Evolutionary conservation across 2,113 vertebrate species (phyloP), one percentile per base, ranked within the genome.

Genomic region (Varanus komodoensis): DNA sequence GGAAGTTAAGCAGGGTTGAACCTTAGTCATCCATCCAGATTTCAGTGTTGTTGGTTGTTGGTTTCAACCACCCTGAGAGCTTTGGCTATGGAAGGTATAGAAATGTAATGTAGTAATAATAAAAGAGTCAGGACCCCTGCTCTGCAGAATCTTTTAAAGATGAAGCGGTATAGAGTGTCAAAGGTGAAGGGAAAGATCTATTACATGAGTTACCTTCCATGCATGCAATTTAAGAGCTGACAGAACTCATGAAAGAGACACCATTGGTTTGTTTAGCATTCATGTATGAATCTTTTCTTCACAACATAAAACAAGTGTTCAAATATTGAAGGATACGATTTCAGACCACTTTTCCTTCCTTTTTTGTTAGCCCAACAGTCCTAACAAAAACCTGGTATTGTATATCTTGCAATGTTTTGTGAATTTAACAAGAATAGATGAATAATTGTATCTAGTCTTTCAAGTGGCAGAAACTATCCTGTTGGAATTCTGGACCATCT

Each of bases 401-500:
- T 50, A 0, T 48, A 9, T 84, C 82, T 44, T 82, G n/a, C 19
- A 38, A 5, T 52, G 21, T 15, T 19, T 44, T 0, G 0, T 27
- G 29, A 69, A 44, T 89, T 82, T 89, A 86, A 85, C 74, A 86
- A 85, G 84, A 86, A 1, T 38, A 44, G 48, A 4, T 91, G 68
- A 29, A 38, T 82, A 78, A 1, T 2, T 91, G 81, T 83, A 87
- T 54, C 1, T 0, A 21, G 32, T 90, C 88, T 3, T 0, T 1
- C 14, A 86, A 82, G 54, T 87, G 73, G 57, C 44, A 91, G 92
- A 52, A 91, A 54, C 78, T 89, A 69, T 87, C 86, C 91, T 61
- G 44, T 34, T 19, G 90, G 91, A 89, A 34, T 90, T 54, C 17
- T 87, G 89, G 89, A 95, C 91, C 94, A 93, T 93, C 90, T 95